phyloP scores from a whole-genome alignment of 2,888 invertebrate species.

The Lepas anatifera region DNA sequence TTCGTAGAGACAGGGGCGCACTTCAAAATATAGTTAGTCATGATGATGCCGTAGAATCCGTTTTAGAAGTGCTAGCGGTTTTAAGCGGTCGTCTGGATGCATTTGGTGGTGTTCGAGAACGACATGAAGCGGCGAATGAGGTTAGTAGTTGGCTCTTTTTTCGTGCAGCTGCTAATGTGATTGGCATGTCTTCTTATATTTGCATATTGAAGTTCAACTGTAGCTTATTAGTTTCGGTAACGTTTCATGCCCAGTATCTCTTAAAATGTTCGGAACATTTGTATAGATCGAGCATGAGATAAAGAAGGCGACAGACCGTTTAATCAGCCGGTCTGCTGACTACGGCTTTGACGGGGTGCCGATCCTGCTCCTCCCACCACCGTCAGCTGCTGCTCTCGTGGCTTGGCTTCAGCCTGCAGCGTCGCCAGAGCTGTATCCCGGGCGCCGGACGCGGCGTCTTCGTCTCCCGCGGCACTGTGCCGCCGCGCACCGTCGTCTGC shows the following conservation, averaged over 20 bases:
- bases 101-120: too few species aligned
- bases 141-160: not conserved
- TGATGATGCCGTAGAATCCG: not conserved
- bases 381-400: slow-evolving; percentile 23
- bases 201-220: too few species aligned
- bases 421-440: slow-evolving; percentile 25
- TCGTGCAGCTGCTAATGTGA: too few species aligned
- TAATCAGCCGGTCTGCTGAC: too few species aligned
- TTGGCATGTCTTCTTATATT: too few species aligned
- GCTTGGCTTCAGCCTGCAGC: slow-evolving; percentile 21
- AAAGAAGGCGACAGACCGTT: not conserved
- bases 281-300: not conserved
- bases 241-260: too few species aligned
- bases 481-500: slow-evolving; percentile 28
- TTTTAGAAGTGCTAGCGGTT: not conserved
- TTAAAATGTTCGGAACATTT: too few species aligned
- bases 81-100: not conserved
- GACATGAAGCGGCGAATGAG: not conserved
- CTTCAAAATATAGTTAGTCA: not conserved
- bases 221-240: too few species aligned
- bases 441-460: slow-evolving; percentile 25
- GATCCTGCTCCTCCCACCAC: too few species aligned
- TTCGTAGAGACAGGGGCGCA: not conserved
- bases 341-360: too few species aligned
- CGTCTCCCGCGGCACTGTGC: slow-evolving; percentile 23